phyloP scores from a whole-genome alignment of 2,888 invertebrate species.

The Agrochola lota region DNA sequence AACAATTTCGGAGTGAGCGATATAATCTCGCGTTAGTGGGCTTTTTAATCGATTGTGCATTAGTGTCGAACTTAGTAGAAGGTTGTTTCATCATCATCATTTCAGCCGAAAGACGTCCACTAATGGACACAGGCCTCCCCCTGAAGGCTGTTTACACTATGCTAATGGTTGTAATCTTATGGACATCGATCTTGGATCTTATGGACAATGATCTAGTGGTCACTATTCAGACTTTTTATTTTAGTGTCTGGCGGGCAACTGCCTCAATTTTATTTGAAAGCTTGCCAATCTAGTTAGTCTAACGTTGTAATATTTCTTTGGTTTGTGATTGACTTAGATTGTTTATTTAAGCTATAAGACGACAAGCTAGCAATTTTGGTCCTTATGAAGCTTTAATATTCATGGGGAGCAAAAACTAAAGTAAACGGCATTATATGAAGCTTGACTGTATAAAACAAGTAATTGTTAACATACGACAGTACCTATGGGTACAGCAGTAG shows the following conservation, averaged over 20 bases:
- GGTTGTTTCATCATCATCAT: background rate
- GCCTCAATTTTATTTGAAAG: too few species aligned
- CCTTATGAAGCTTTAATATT: background rate
- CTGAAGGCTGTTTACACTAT: constrained; percentile 22
- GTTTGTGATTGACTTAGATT: background rate
- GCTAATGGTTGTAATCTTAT: background rate
- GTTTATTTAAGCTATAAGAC: background rate
- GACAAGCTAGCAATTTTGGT: background rate
- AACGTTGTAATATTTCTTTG: background rate
- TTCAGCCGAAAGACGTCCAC: too few species aligned
- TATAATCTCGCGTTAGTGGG: constrained; percentile 40
- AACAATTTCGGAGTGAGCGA: constrained; percentile 70
- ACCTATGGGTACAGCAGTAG: background rate
- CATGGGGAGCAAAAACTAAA: background rate
- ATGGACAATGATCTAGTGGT: background rate
- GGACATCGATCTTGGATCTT: background rate
- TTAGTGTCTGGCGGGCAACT: too few species aligned
- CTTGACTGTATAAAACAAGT: background rate
- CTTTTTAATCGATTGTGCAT: constrained; percentile 53
- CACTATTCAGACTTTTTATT: background rate
- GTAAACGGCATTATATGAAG: background rate
- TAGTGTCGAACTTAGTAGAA: constrained; percentile 25
- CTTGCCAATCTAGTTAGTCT: background rate
- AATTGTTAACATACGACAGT: background rate
- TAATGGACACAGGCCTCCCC: too few species aligned